Percentiles rank a stretch among this genome's conserved stretches.
These are phyloP conservation scores for Mystacides longicornis DNA, from an alignment of 2,888 invertebrate genomes.

Conservation along the genomic window DNA sequence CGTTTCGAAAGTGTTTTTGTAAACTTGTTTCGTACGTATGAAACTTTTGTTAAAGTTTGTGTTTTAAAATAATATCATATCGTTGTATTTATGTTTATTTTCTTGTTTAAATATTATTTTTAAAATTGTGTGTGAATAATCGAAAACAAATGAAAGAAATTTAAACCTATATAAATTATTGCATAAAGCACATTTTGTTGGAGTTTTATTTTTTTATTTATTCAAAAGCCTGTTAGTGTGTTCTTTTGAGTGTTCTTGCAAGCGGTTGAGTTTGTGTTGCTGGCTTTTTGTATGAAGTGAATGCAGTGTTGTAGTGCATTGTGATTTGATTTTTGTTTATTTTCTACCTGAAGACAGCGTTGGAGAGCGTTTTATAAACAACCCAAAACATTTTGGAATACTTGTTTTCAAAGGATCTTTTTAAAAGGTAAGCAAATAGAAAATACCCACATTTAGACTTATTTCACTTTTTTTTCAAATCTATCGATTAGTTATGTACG, in stretches of 20 bases:
- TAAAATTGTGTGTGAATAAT: too few relatives aligned
- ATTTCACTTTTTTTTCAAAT: too few relatives aligned
- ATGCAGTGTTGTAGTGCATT: neutral
- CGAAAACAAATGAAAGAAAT: too few relatives aligned
- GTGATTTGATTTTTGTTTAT: neutral
- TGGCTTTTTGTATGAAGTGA: neutral
- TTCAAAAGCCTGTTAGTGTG: neutral
- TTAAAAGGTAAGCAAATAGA: neutral
- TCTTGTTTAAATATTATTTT: neutral
- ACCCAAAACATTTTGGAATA: too few relatives aligned
- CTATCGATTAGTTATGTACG: too few relatives aligned
- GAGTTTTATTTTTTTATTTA: neutral
- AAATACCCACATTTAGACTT: too few relatives aligned
- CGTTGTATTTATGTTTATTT: neutral
- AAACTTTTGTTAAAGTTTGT: slow-evolving; percentile 1
- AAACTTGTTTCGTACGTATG: neutral
- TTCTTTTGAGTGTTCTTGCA: neutral
- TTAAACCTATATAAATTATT: too few relatives aligned
- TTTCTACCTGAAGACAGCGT: neutral
- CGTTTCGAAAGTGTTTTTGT: neutral
- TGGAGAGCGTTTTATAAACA: too few relatives aligned
- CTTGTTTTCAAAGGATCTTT: neutral
- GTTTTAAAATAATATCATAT: neutral
- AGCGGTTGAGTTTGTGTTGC: neutral
- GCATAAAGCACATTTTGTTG: too few relatives aligned